Base-by-base conservation (phyloP, 1,140 invertebrate species). In the Babylonia areolata region DNA sequence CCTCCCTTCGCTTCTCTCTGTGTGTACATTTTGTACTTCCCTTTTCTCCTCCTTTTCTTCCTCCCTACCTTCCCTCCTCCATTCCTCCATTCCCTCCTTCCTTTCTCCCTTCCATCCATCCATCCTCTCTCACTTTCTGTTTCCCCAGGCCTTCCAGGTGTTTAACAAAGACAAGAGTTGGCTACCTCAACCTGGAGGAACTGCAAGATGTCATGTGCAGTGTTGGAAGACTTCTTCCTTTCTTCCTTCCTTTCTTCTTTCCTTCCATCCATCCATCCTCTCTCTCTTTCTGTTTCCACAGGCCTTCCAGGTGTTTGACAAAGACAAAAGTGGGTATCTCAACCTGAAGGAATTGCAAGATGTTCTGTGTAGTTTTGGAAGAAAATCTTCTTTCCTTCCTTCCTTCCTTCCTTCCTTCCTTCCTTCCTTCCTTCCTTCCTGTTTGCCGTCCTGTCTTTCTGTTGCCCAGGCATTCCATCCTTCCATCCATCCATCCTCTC, bases 131-230 rank as follows among this genome's bases (percentile, higher is more conserved):
- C 79, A 15, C 85, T 42, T 33, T 39, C 35, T 64, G 78, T 82
- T 23, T 46, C 5, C 42, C 5, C 42, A 46, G 39, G 51, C 39
- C 31, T 40, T 46, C 51, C 39, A 35, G 39, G 51, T 46, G 20
- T 40, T 46, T 77, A 51, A 84, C 51, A n/a, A 77, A 23, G 82
- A 84, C 37, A 73, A 84, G 17, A 73, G 40, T 33, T n/a, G 75
- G 40, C 23, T 31, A 39, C 35, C 75, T 78, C 23, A 31, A 78
- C 42, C 5, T 46, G 42, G 42, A 15, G 5, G 42, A 46, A 15
- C 42, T 46, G 42, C 42, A 46, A 15, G 42, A 46, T 5, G 42
- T 46, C 42, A 5, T 46, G 42, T 46, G 42, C 42, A 46, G 5
- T 5, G 42, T 46, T 5, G 42, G 42, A 5, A 15, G 15, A 5